Evolutionary conservation across 2,888 invertebrate species (phyloP).

Genomic region (Diabrotica balteata): DNA sequence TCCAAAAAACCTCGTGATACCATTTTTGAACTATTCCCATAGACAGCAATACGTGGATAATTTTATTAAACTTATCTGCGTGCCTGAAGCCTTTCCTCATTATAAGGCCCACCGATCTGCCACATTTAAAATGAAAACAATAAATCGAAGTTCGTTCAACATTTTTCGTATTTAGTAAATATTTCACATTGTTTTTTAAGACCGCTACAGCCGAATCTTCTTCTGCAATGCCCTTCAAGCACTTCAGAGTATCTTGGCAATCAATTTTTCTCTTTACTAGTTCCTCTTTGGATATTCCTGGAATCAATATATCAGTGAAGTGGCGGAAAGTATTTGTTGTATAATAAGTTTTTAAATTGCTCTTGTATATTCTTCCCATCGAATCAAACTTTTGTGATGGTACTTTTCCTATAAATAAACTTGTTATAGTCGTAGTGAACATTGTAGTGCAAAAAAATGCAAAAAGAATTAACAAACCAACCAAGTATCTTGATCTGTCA

Average conservation of each 20-base stretch:
- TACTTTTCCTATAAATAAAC: neutral
- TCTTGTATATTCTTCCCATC: neutral
- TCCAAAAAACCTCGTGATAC: too few species aligned
- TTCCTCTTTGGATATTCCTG: neutral
- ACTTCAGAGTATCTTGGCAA: neutral
- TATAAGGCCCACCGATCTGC: too few species aligned
- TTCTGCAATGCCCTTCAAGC: neutral
- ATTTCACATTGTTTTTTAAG: neutral
- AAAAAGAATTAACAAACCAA: neutral
- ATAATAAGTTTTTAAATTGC: neutral
- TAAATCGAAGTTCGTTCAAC: neutral
- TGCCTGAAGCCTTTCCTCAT: too few species aligned
- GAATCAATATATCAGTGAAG: neutral
- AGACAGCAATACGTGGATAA: too few species aligned
- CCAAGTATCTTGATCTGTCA: neutral
- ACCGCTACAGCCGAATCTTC: neutral
- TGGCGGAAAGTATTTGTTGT: neutral
- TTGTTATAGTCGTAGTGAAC: neutral
- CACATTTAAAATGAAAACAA: too few species aligned
- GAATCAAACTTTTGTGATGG: neutral
- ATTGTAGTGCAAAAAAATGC: neutral
- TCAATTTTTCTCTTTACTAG: neutral
- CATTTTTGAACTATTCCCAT: too few species aligned
- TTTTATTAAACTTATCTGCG: too few species aligned
- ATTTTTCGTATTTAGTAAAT: neutral